Evolutionary conservation across 2,797 vertebrate species (phyloP).

Genomic region (Sarcoramphus papa): DNA sequence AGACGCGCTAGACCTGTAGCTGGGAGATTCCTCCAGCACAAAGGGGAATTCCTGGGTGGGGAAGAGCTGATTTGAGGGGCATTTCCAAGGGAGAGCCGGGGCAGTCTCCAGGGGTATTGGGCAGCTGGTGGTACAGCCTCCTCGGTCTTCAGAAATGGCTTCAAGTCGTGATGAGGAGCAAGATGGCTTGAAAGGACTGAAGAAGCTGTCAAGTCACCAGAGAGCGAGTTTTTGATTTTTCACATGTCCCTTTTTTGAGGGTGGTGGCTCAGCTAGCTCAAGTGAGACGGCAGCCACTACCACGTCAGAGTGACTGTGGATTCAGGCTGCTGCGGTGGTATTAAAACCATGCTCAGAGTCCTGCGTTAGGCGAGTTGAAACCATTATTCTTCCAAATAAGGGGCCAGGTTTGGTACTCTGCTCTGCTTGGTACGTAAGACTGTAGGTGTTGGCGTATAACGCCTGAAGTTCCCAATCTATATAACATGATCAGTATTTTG

Average conservation of each 20-base stretch:
- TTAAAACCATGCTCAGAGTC: neutral
- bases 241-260: neutral
- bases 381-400: neutral
- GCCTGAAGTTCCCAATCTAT: neutral
- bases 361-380: accelerated
- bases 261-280: neutral
- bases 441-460: neutral
- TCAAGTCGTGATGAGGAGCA: neutral
- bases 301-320: neutral
- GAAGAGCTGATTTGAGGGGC: neutral
- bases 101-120: neutral
- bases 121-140: neutral
- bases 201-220: neutral
- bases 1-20: neutral
- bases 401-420: neutral
- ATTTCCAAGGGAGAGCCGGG: neutral
- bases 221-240: neutral
- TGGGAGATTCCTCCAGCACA: neutral
- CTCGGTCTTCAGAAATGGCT: accelerated
- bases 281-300: neutral
- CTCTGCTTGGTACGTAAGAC: neutral
- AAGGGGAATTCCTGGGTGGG: neutral
- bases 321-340: neutral
- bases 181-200: neutral
- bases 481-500: neutral